phyloP scores from a whole-genome alignment of 2,888 invertebrate species.

The Aspidapion aeneum region DNA sequence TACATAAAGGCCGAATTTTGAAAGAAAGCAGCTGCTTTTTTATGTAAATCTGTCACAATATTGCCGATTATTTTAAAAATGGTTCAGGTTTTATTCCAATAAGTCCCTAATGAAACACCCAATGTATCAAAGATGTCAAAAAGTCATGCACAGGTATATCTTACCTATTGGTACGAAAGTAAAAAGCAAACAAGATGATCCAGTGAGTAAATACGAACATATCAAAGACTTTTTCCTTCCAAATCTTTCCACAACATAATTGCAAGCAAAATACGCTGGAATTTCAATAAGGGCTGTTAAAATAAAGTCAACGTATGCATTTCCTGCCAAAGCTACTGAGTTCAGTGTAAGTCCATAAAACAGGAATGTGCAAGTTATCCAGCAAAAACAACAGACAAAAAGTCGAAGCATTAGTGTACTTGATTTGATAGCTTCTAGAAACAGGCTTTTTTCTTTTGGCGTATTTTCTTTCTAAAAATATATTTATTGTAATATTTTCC shows the following conservation, averaged over 20 bases:
- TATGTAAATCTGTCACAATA: too few species aligned
- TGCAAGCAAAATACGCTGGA: conserved; percentile 65
- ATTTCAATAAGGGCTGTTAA: conserved; percentile 66
- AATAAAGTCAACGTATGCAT: conserved; percentile 75
- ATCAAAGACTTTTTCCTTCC: conserved; percentile 64
- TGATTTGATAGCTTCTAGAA: conserved; percentile 24
- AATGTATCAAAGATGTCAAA: too few species aligned
- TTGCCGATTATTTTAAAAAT: too few species aligned
- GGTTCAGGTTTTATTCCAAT: too few species aligned
- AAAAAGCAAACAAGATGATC: conserved; percentile 55
- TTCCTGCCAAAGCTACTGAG: conserved; percentile 69
- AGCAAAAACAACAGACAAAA: conserved; percentile 69
- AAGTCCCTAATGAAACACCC: too few species aligned
- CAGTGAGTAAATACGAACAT: conserved; percentile 60
- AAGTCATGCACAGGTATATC: too few species aligned
- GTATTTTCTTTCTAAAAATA: neutral
- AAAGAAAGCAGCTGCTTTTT: too few species aligned
- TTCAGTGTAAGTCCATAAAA: conserved; percentile 80
- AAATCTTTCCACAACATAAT: conserved; percentile 58
- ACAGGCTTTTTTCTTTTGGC: conserved; percentile 10
- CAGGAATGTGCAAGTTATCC: conserved; percentile 75
- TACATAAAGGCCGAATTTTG: too few species aligned
- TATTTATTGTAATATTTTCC: too few species aligned
- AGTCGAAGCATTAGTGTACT: conserved; percentile 53
- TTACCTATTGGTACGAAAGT: conserved; percentile 57